phyloP scores from a whole-genome alignment of 2,113 vertebrate genomes.

The rat (Rattus norvegicus) region GRCr8 NC_086037.1:31889001-31889500 shows the following conservation, averaged over 20 bases:
- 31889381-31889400: neutral
- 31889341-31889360: constrained; percentile 16
- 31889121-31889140: neutral
- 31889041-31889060: neutral
- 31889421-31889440: too few species aligned
- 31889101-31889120: neutral
- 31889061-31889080: constrained; percentile 25
- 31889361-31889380: neutral
- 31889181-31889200: constrained; percentile 60
- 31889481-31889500: neutral
- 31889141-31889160: too few species aligned
- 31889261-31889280: constrained; percentile 29
- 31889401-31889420: neutral
- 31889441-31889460: too few species aligned
- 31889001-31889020: neutral
- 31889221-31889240: constrained; percentile 65
- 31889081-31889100: neutral
- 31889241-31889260: constrained; percentile 53
- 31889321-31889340: constrained; percentile 1
- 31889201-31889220: constrained; percentile 48
- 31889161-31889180: constrained; percentile 68
- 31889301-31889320: constrained; percentile 48
- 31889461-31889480: too few species aligned
- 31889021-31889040: constrained; percentile 38
- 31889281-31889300: constrained; percentile 27